A percentile compares a stretch with the other conserved stretches of the same genome.
phyloP scores from a whole-genome alignment of 2,888 invertebrate species.

The Chironomus tentans region DNA sequence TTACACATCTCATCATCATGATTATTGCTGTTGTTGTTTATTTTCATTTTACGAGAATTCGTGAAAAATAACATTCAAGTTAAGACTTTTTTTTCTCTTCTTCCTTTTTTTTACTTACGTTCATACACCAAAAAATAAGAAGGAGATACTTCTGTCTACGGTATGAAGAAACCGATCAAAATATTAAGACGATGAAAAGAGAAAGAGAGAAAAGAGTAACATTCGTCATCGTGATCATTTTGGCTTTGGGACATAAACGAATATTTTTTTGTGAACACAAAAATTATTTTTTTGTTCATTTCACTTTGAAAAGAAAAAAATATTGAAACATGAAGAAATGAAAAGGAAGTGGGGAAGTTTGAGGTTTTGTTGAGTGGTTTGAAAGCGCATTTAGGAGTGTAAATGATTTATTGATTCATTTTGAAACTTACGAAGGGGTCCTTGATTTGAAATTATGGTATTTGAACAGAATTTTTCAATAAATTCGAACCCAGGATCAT shows the following conservation, averaged over 20 bases:
- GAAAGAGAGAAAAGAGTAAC: not conserved
- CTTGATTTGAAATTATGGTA: too few relatives aligned
- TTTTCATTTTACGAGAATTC: not conserved
- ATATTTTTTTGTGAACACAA: not conserved
- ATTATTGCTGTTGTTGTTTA: constrained; percentile 5
- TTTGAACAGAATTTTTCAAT: too few relatives aligned
- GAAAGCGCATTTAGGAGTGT: too few relatives aligned
- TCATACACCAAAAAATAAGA: not conserved
- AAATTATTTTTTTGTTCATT: not conserved
- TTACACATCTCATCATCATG: constrained; percentile 7
- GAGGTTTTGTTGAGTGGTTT: not conserved
- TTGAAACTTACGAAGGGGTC: too few relatives aligned
- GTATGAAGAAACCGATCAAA: too few relatives aligned
- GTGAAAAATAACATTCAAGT: too few relatives aligned
- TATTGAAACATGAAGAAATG: not conserved
- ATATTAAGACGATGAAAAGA: not conserved
- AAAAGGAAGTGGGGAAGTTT: not conserved
- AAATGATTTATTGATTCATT: too few relatives aligned
- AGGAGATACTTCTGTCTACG: not conserved
- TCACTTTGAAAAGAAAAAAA: not conserved
- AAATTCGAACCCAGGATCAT: too few relatives aligned
- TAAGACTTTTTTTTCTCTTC: too few relatives aligned
- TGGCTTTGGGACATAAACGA: not conserved
- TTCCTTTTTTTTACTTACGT: not conserved
- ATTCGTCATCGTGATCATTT: not conserved